Evolutionary conservation across 1,140 invertebrate species (phyloP), one percentile per base, ranked within the genome.

Genomic region (Drosophila seguyi): DNA sequence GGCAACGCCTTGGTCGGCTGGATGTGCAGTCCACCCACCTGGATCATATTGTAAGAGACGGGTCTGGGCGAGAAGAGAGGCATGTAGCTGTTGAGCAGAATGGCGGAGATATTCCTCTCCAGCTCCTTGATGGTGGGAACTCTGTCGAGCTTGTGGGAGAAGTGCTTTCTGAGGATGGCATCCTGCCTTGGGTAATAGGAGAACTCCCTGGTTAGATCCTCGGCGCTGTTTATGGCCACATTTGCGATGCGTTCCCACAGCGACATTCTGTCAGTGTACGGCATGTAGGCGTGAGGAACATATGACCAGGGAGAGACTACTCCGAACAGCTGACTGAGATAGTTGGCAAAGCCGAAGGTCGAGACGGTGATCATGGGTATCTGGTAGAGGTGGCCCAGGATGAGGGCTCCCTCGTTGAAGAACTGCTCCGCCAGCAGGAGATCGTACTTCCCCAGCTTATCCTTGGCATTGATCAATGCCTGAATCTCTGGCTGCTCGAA

Each of bases 91-190:
- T 25, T 25, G 4, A 25, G 2, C 25, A 96, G 88, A 4, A 95
- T 67, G 16, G 94, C 77, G 0, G 93, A 94, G 2, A 94, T 90
- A 60, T 94, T 94, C 25, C 88, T 91, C 44, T 94, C 92, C 34
- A 95, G 72, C 63, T 94, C 93, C 1, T 92, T 80, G 10, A 94
- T 58, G 1, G 90, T 81, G 0, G 94, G 93, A 3, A 91, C 44
- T 5, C 47, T 36, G 1, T 71, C 50, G 3, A 84, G 53, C 8
- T 62, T 16, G 3, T 79, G 39, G 8, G 83, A 76, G 38, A 92
- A 93, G 48, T 93, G 91, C 36, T 75, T 85, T 34, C 67, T n/a
- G 0, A 92, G 44, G 0, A 93, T 34, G 6, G 76, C 79, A 47
- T 94, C 88, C 8, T 91, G 90, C 0, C 14, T n/a, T 0, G 90